Conservation (phyloP, 2,797 vertebrate genomes). For the Meriones psammophilus region DNA sequence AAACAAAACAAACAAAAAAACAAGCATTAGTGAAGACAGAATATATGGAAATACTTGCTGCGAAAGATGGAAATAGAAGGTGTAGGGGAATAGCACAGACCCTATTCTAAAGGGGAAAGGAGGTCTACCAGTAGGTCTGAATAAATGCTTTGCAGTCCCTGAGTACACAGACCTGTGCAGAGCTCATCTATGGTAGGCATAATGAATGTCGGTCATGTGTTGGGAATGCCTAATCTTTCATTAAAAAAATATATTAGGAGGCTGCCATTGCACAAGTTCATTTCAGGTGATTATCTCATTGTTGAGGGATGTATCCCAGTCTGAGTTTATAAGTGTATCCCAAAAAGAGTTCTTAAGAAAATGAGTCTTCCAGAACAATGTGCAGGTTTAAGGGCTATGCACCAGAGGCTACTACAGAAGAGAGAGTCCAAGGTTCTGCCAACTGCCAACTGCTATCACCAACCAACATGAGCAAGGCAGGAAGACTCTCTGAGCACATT, state of each 20-base stretch:
- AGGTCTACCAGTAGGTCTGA: background rate
- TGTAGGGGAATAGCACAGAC: background rate
- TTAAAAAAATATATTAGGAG: background rate
- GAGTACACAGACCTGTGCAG: background rate
- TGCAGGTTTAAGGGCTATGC: background rate
- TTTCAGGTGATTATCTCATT: background rate
- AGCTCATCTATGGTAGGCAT: background rate
- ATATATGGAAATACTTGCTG: background rate
- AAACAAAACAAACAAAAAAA: background rate
- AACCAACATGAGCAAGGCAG: background rate
- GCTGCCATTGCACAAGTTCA: background rate
- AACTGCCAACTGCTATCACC: background rate
- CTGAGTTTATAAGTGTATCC: background rate
- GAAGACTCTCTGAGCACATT: background rate
- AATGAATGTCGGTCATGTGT: background rate
- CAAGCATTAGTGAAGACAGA: background rate
- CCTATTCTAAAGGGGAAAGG: background rate
- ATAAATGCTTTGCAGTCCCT: background rate
- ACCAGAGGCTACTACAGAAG: background rate
- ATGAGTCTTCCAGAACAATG: background rate
- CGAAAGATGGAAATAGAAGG: background rate
- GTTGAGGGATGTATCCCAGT: background rate
- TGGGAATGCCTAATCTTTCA: background rate
- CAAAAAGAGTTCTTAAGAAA: constrained; percentile 18
- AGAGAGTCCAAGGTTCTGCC: background rate